Conservation (phyloP, 2,888 invertebrate species). For the Apamea monoglypha region DNA sequence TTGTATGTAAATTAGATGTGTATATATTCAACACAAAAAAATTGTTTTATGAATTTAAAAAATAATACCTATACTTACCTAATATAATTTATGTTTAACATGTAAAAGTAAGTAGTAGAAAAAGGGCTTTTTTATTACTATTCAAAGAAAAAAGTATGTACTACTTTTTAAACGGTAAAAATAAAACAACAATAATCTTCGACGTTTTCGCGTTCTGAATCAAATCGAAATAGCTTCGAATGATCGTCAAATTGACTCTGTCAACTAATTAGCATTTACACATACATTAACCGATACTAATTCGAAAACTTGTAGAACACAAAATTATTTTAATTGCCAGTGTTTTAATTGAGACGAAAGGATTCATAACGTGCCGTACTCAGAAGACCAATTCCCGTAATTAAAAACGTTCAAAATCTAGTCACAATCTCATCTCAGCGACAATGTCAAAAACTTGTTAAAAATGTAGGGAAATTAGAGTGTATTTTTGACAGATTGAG, state of each 20-base stretch:
- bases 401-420: neutral
- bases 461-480: neutral
- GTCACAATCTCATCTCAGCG: neutral
- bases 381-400: neutral
- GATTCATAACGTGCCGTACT: neutral
- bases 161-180: neutral
- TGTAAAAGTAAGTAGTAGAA: too few species aligned
- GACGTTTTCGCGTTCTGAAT: neutral
- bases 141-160: neutral
- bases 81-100: too few species aligned
- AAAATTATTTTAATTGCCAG: neutral
- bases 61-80: too few species aligned
- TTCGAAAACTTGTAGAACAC: neutral
- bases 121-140: neutral
- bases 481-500: neutral
- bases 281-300: neutral
- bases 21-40: too few species aligned
- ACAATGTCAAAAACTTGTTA: too few species aligned
- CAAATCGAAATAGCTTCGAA: constrained; percentile 3
- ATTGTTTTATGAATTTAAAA: too few species aligned
- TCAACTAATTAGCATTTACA: neutral
- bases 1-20: too few species aligned
- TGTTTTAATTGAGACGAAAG: neutral
- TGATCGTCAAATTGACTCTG: neutral
- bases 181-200: neutral